Conservation (phyloP, 2,797 vertebrate genomes). For the Sardinella longiceps region DNA sequence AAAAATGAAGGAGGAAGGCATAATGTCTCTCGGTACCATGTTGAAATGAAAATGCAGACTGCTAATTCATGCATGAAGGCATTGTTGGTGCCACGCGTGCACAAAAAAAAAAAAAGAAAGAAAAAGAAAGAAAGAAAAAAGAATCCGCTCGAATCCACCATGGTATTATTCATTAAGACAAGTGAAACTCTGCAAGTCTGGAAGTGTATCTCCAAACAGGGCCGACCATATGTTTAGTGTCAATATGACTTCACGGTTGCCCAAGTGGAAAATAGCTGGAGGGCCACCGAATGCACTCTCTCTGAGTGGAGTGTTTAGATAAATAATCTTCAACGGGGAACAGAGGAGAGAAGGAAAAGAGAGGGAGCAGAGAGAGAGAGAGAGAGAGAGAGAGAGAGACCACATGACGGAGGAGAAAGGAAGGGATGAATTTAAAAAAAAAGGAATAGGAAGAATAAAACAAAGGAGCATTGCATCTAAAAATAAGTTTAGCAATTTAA, state of each 20-base stretch:
- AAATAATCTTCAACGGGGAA: slow-evolving; percentile 75
- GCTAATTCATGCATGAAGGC: slow-evolving; percentile 75
- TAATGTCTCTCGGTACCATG: slow-evolving; percentile 65
- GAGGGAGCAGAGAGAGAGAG: slow-evolving; percentile 41
- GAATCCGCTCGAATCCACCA: slow-evolving; percentile 68
- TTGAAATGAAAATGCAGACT: slow-evolving; percentile 63
- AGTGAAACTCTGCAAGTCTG: slow-evolving; percentile 76
- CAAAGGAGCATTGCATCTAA: slow-evolving; percentile 19
- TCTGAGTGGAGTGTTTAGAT: slow-evolving; percentile 71
- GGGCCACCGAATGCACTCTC: slow-evolving; percentile 71
- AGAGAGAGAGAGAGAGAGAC: slow-evolving; percentile 59
- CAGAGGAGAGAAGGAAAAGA: background rate
- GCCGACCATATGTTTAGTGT: slow-evolving; percentile 83
- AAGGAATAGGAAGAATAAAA: background rate
- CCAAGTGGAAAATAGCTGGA: slow-evolving; percentile 81
- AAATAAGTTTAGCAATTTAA: slow-evolving; percentile 24
- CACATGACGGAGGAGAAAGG: background rate
- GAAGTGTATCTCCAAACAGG: slow-evolving; percentile 76
- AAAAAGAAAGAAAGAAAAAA: slow-evolving; percentile 20
- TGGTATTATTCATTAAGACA: slow-evolving; percentile 84
- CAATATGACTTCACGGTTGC: slow-evolving; percentile 83
- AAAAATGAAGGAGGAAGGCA: slow-evolving; percentile 67
- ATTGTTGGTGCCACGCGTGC: slow-evolving; percentile 64
- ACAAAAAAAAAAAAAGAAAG: slow-evolving; percentile 42
- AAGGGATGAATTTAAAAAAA: background rate